Conservation (phyloP, 2,888 invertebrate genomes). For the Brachypalpus laphriformis region DNA sequence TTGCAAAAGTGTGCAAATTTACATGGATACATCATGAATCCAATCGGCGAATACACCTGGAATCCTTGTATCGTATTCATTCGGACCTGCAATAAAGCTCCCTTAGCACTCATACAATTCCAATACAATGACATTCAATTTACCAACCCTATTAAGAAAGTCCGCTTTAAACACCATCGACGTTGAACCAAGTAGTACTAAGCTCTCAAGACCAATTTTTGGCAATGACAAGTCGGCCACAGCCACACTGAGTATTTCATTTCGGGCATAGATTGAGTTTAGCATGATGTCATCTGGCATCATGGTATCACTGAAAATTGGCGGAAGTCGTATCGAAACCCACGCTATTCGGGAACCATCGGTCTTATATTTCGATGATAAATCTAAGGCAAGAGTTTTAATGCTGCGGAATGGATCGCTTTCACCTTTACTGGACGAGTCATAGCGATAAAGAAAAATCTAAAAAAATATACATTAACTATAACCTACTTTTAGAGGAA, state of each 20-base stretch:
- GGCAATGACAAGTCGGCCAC: conserved; percentile 87
- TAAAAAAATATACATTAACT: conserved; percentile 75
- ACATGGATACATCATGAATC: conserved; percentile 92
- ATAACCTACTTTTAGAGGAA: neutral
- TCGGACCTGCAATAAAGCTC: conserved; percentile 86
- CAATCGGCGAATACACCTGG: conserved; percentile 96
- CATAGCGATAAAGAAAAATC: conserved; percentile 87
- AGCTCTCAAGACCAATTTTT: conserved; percentile 88
- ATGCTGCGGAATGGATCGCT: conserved; percentile 86
- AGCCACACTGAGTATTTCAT: conserved; percentile 83
- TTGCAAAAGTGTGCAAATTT: conserved; percentile 85
- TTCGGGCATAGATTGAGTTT: conserved; percentile 81
- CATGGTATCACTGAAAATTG: conserved; percentile 76
- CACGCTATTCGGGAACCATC: conserved; percentile 88
- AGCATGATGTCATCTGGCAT: conserved; percentile 78
- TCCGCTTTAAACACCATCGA: conserved; percentile 90
- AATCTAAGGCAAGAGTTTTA: conserved; percentile 86
- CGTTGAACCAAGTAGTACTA: conserved; percentile 88
- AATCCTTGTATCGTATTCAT: conserved; percentile 96
- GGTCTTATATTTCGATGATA: conserved; percentile 87
- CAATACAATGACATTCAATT: neutral
- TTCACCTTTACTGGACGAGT: conserved; percentile 86
- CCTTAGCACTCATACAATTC: neutral
- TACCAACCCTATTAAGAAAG: conserved; percentile 92
- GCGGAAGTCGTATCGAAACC: conserved; percentile 87